phyloP scores from a whole-genome alignment of 1,140 invertebrate genomes.

The Drosophila fuyamai region DNA sequence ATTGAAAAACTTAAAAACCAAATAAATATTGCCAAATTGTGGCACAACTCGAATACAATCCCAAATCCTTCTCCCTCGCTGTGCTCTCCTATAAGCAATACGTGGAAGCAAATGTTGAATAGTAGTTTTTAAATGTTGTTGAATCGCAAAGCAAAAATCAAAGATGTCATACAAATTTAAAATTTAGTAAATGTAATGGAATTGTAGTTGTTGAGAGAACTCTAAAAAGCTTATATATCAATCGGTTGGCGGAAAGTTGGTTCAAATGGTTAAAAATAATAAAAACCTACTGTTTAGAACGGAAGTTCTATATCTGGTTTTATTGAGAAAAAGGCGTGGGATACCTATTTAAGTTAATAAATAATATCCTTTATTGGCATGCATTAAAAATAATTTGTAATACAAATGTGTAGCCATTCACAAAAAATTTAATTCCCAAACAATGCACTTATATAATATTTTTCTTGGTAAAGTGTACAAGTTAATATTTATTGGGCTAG shows the following conservation, averaged over 20 bases:
- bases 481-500: not conserved
- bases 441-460: not conserved
- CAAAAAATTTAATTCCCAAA: not conserved
- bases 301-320: not conserved
- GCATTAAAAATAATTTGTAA: no score
- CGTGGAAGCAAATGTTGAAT: conserved; percentile 55
- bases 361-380: no score
- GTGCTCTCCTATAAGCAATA: conserved; percentile 63
- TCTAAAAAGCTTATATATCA: conserved; percentile 54
- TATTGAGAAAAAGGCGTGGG: not conserved
- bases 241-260: conserved; percentile 16
- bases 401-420: no score
- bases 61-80: conserved; percentile 17
- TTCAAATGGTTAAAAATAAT: conserved; percentile 42
- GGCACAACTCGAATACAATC: conserved; percentile 31
- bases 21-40: conserved; percentile 23
- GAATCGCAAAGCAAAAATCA: conserved; percentile 55
- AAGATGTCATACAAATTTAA: conserved; percentile 51
- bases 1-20: conserved; percentile 21
- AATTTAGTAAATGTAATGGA: conserved; percentile 53
- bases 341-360: not conserved
- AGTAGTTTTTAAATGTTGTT: conserved; percentile 69
- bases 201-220: conserved; percentile 65
- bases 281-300: conserved; percentile 49
- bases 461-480: not conserved